phyloP scores from a whole-genome alignment of 2,888 invertebrate genomes.

The Ichneumon xanthorius region DNA sequence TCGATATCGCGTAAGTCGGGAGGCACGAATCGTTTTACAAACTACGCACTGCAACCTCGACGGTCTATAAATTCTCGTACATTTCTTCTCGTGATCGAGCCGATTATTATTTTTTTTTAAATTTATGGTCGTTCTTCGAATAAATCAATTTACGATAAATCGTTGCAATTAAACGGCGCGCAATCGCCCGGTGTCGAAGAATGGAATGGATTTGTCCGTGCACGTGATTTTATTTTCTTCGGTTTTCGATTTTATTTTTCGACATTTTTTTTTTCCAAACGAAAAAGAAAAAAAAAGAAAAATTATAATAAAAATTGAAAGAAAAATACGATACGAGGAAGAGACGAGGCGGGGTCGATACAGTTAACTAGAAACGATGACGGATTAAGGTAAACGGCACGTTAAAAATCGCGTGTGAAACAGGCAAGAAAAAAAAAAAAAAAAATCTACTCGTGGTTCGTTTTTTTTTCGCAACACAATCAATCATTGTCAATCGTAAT shows the following conservation, averaged over 20 bases:
- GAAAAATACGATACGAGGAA: constrained; percentile 17
- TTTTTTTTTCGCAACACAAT: constrained; percentile 28
- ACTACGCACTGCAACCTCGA: constrained; percentile 13
- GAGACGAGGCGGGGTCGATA: constrained; percentile 1
- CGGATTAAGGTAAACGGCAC: constrained; percentile 27
- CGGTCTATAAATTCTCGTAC: constrained; percentile 17
- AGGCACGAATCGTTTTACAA: constrained; percentile 3
- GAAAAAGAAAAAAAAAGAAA: constrained; percentile 13
- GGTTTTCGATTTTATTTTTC: background rate
- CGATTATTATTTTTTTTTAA: background rate
- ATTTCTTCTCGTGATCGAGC: constrained; percentile 23
- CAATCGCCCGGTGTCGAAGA: constrained; percentile 54
- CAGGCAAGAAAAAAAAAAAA: constrained; percentile 15
- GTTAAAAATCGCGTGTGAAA: constrained; percentile 25
- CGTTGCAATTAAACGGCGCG: background rate
- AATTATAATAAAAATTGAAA: background rate
- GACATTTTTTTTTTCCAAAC: background rate
- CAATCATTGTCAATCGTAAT: constrained; percentile 50
- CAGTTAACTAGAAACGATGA: background rate
- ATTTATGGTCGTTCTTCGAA: constrained; percentile 3
- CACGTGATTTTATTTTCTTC: constrained; percentile 58
- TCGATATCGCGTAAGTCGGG: background rate
- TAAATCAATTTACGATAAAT: background rate
- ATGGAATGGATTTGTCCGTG: constrained; percentile 72
- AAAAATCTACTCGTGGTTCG: background rate